These are phyloP conservation scores for Drosophila dives DNA, from an alignment of 2,888 invertebrate genomes.

Conservation along the genomic window DNA sequence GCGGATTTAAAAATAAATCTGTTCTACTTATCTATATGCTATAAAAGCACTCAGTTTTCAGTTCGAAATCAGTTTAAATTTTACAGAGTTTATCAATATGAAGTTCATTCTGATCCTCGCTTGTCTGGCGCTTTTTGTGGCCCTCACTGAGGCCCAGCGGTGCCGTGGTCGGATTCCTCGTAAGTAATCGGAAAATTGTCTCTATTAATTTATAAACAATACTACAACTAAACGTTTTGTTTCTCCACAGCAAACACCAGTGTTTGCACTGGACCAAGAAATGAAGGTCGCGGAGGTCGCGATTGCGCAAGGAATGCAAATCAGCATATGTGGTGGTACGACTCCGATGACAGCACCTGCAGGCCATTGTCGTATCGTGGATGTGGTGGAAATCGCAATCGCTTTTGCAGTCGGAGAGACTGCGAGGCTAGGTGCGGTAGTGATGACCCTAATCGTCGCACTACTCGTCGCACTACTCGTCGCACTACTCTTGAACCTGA, in stretches of 20 bases:
- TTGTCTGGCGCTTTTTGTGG: conserved; percentile 32
- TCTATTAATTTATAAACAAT: background rate
- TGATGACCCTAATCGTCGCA: too few species aligned
- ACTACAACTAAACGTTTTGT: background rate
- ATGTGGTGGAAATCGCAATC: conserved; percentile 27
- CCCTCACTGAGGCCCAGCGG: conserved; percentile 18
- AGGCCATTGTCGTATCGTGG: conserved; percentile 5
- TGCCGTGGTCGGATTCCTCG: background rate
- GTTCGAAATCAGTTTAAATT: conserved; percentile 23
- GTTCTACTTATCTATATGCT: background rate
- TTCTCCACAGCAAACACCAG: background rate
- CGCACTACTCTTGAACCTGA: too few species aligned
- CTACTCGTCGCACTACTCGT: too few species aligned
- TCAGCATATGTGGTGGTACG: conserved; percentile 14
- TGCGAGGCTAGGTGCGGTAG: background rate
- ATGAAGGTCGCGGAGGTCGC: background rate
- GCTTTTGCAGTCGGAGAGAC: background rate
- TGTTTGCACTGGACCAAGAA: background rate
- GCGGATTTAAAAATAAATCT: background rate
- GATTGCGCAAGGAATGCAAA: background rate
- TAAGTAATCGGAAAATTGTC: background rate
- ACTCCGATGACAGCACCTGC: background rate
- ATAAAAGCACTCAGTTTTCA: conserved; percentile 6
- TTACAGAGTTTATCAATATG: conserved; percentile 19
- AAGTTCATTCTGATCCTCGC: conserved; percentile 40